Evolutionary conservation across 2,888 invertebrate species (phyloP), one percentile per base, ranked within the genome.

Genomic region (Slavum lentiscoides): DNA sequence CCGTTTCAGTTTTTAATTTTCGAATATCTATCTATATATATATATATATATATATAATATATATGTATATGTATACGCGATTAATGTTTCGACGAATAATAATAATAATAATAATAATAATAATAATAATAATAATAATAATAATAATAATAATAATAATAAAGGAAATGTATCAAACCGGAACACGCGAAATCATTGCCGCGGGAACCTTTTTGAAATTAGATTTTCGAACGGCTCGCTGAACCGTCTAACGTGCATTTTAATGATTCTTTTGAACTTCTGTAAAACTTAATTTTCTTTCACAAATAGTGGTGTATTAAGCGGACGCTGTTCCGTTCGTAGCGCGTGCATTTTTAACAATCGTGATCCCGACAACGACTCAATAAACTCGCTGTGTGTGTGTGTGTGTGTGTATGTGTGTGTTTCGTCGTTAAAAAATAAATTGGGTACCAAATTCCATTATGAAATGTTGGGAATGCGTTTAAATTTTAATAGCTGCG

Each of bases 251-350:
- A 72, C 39, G 23, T 43, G 13, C n/a, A 39, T 62, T 77, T 77
- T 77, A 80, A 76, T 64, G 80, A 72, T 80, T 72, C 80, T 64
- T 80, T 77, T 77, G 72, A 80, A 64, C 58, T 75, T 75, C 39
- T 17, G 39, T 68, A 43, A 43, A 76, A 76, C 68, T 67, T 59
- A 76, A 76, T 68, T 76, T 76, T 76, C 75, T 76, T 68, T 76
- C n/a, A 68, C 59, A 68, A 68, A 76, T 76, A 55, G 59, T 68
- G 23, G 67, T 76, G 68, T 68, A 68, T 59, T 68, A 59, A 59
- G 58, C 67, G 59, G 67, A 76, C 49, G 67, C 59, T 59, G 59
- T 39, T 74, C 3, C 9, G 21, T 21, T 7, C 30, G 21, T 37
- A 70, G 39, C 23, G 30, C 68, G 75, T 59, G 67, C 67, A 68